Conservation (phyloP, 2,113 vertebrate genomes). For the Vidua macroura region DNA sequence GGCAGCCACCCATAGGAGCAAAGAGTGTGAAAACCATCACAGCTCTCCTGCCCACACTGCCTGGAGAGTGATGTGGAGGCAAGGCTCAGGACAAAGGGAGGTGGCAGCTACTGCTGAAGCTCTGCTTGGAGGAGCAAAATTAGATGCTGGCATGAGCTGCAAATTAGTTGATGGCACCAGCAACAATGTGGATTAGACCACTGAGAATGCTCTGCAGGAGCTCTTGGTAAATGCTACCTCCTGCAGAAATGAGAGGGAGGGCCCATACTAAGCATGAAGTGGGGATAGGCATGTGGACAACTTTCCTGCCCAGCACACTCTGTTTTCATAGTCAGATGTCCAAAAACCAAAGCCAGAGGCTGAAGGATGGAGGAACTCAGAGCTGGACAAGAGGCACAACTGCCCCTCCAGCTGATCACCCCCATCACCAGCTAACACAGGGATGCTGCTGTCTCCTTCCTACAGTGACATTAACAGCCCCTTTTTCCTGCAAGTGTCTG, state of each 20-base stretch:
- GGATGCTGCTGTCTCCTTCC: background rate
- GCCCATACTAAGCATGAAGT: background rate
- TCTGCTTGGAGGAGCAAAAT: background rate
- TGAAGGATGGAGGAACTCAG: background rate
- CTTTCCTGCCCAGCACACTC: background rate
- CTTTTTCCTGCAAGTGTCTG: background rate
- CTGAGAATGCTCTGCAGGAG: background rate
- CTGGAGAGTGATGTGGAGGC: fast-evolving
- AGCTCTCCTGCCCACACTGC: background rate
- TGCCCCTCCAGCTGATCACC: background rate
- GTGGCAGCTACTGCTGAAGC: background rate
- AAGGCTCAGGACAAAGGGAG: background rate
- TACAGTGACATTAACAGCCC: background rate
- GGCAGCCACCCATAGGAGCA: background rate
- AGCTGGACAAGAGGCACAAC: background rate
- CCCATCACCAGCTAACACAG: background rate
- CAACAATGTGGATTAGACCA: background rate
- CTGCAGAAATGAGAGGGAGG: background rate
- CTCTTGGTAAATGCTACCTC: background rate
- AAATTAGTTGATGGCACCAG: background rate
- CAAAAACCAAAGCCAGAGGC: background rate
- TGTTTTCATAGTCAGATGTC: background rate
- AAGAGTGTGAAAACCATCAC: background rate
- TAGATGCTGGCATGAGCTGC: background rate
- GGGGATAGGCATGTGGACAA: background rate